Percentiles rank a stretch among this genome's conserved stretches.
phyloP scores from a whole-genome alignment of 2,797 vertebrate species.

The Sebastes taczanowskii region DNA sequence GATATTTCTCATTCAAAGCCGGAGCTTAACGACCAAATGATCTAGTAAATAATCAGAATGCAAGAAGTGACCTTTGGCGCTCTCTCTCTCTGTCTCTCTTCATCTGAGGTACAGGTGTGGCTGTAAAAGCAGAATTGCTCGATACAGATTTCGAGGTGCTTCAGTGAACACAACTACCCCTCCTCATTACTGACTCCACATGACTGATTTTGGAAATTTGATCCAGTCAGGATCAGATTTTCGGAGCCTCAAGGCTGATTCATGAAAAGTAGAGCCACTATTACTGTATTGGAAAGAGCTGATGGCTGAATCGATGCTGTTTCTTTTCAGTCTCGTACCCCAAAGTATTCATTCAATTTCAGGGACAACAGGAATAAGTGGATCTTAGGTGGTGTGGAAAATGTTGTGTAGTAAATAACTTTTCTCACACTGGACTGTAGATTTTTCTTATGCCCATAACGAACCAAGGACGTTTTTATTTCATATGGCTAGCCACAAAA shows the following conservation, averaged over 20 bases:
- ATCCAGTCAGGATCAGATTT: constrained; percentile 41
- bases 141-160: constrained; percentile 17
- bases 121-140: constrained; percentile 27
- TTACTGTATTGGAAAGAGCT: constrained; percentile 38
- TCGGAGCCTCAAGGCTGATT: constrained; percentile 37
- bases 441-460: background rate
- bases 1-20: background rate
- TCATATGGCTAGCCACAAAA: background rate
- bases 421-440: background rate
- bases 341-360: constrained; percentile 41
- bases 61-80: constrained; percentile 29
- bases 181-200: constrained; percentile 50
- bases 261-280: constrained; percentile 35
- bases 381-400: constrained; percentile 33
- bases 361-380: constrained; percentile 48
- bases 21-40: background rate
- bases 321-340: constrained; percentile 36
- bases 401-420: constrained; percentile 12
- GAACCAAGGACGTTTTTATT: constrained; percentile 3
- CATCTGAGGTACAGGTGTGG: background rate
- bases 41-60: constrained; percentile 36
- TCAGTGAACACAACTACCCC: constrained; percentile 38
- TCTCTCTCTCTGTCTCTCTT: background rate
- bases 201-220: constrained; percentile 50
- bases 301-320: constrained; percentile 46